phyloP scores from a whole-genome alignment of 2,113 vertebrate genomes.

The Varanus salvator region DNA sequence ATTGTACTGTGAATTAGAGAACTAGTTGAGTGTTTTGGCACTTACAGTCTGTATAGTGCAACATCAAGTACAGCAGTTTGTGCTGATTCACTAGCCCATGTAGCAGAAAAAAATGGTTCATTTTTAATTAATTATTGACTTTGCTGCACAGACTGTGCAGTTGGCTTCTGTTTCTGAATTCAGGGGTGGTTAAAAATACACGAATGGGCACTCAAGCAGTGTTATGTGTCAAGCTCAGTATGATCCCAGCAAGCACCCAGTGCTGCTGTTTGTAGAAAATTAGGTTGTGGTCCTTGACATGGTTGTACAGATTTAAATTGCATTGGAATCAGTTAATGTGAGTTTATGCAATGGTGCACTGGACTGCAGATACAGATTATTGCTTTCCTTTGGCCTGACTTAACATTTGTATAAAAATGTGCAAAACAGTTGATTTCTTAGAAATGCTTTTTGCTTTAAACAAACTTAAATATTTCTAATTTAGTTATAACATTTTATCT shows the following conservation, averaged over 20 bases:
- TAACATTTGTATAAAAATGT: background rate
- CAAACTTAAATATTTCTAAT: background rate
- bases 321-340: background rate
- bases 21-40: background rate
- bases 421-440: background rate
- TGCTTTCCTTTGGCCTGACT: background rate
- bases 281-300: background rate
- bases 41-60: background rate
- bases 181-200: background rate
- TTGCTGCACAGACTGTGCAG: background rate
- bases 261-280: background rate
- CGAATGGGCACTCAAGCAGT: background rate
- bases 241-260: background rate
- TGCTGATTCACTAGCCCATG: background rate
- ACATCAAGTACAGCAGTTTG: background rate
- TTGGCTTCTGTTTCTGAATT: background rate
- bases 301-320: background rate
- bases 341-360: no score
- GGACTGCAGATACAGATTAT: background rate
- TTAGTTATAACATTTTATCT: no score
- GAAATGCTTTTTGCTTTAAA: background rate
- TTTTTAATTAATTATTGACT: background rate
- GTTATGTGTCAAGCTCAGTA: background rate
- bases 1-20: background rate
- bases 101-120: background rate